Evolutionary conservation across 2,113 vertebrate species (phyloP), one percentile per base, ranked within the genome.

Genomic region (Ictalurus furcatus): DNA sequence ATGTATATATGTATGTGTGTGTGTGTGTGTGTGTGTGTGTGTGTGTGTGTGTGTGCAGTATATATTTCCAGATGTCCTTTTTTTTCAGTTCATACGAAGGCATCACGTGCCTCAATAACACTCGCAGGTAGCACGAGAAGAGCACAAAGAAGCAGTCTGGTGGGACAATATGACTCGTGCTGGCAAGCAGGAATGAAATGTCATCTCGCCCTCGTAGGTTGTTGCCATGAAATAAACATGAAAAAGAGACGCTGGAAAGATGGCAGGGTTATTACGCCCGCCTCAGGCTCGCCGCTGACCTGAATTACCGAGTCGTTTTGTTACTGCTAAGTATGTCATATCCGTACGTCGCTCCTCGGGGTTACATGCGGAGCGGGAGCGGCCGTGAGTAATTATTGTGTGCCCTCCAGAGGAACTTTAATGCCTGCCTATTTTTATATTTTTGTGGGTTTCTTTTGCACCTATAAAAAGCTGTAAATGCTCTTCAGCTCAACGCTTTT

Each of bases 231-330:
- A 91, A 90, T 91, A 91, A 91, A 90, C 79, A 88, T 84, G 84
- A 88, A 88, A 88, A 86, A 65, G 84, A 65, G 87, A 73, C 54
- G 30, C 44, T 28, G 48, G 89, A 56, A 88, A 93, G 91, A 93
- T 91, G 93, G 87, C 92, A 88, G 92, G 91, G 93, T 93, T 92
- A 91, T 88, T 94, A 90, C 88, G 89, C 90, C 73, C 63, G 94
- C 95, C 94, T 6, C 71, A 71, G 93, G 94, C 92, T 28, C 90
- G 88, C 88, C 93, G 94, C 95, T 96, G 94, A 95, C 94, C 95
- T 95, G 93, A 94, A 95, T 95, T 91, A 91, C 92, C 88, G 90
- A 94, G 93, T 94, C 88, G 92, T 90, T 93, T 89, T 91, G 91
- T 92, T 89, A 90, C 91, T 88, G 91, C 91, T 91, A 93, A 88